A percentile compares a stretch with the other conserved stretches of the same genome.
Conservation (phyloP, 2,113 vertebrate genomes). For the Centropristis striata region DNA sequence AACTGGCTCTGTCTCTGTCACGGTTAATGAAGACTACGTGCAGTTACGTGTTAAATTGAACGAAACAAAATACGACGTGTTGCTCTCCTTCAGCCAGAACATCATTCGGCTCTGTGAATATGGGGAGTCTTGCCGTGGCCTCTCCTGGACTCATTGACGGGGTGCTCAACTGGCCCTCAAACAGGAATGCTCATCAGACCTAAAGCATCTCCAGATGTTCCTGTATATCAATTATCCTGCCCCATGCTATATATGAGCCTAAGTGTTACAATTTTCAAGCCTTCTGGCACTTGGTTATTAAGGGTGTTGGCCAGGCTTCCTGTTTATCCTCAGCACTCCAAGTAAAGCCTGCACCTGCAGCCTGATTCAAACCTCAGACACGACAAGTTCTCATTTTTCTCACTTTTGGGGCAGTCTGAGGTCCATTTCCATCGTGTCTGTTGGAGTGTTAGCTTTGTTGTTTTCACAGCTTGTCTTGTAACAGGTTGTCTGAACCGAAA, state of each 20-base stretch:
- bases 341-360: slow-evolving; percentile 20
- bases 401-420: not conserved
- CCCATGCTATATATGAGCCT: slow-evolving; percentile 17
- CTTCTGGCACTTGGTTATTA: slow-evolving; percentile 20
- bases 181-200: slow-evolving; percentile 25
- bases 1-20: slow-evolving; percentile 20
- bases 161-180: slow-evolving; percentile 25
- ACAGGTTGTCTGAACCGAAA: not conserved
- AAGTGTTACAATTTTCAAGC: slow-evolving; percentile 17
- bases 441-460: not conserved
- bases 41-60: slow-evolving; percentile 29
- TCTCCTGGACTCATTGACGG: slow-evolving; percentile 7
- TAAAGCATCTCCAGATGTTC: slow-evolving; percentile 47
- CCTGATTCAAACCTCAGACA: not conserved
- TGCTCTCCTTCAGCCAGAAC: slow-evolving; percentile 11
- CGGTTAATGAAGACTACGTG: slow-evolving; percentile 27
- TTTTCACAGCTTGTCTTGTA: not conserved
- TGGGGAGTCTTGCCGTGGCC: slow-evolving; percentile 3
- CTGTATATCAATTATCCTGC: slow-evolving; percentile 15
- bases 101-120: slow-evolving; percentile 17
- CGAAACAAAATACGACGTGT: slow-evolving; percentile 10
- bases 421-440: not conserved
- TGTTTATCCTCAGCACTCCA: slow-evolving; percentile 19
- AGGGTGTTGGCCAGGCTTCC: slow-evolving; percentile 16
- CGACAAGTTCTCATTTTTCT: not conserved